Conservation (phyloP, 2,888 invertebrate species). For the Agrypnus murinus region DNA sequence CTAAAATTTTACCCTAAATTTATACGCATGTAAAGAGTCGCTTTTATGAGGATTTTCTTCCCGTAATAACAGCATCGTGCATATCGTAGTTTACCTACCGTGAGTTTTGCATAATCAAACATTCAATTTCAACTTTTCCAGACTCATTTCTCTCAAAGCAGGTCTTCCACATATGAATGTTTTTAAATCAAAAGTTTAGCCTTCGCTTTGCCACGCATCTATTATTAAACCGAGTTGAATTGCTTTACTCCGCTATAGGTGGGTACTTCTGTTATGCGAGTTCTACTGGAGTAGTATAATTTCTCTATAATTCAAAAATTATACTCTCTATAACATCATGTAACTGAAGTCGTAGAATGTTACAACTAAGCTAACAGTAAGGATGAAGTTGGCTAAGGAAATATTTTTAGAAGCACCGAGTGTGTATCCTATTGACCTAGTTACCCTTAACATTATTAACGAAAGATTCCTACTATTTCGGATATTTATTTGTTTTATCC, state of each 20-base stretch:
- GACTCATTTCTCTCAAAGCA: constrained; percentile 42
- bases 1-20: constrained; percentile 55
- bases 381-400: no score
- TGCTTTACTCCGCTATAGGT: constrained; percentile 44
- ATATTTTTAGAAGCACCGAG: no score
- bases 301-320: no score
- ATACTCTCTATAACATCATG: no score
- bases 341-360: no score
- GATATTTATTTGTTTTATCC: no score
- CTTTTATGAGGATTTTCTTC: constrained; percentile 55
- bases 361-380: no score
- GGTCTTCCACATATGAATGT: constrained; percentile 50
- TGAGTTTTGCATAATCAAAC: constrained; percentile 57
- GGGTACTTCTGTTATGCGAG: constrained; percentile 5
- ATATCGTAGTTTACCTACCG: constrained; percentile 50
- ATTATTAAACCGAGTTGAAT: constrained; percentile 55
- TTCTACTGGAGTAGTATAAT: constrained; percentile 15
- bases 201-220: constrained; percentile 54
- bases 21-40: constrained; percentile 53
- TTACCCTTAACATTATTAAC: no score
- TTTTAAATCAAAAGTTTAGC: constrained; percentile 55
- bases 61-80: constrained; percentile 51
- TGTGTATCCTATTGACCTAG: no score
- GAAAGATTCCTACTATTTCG: no score
- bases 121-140: constrained; percentile 57